Conservation (phyloP, 2,797 vertebrate genomes). For the Peromyscus nudipes region DNA sequence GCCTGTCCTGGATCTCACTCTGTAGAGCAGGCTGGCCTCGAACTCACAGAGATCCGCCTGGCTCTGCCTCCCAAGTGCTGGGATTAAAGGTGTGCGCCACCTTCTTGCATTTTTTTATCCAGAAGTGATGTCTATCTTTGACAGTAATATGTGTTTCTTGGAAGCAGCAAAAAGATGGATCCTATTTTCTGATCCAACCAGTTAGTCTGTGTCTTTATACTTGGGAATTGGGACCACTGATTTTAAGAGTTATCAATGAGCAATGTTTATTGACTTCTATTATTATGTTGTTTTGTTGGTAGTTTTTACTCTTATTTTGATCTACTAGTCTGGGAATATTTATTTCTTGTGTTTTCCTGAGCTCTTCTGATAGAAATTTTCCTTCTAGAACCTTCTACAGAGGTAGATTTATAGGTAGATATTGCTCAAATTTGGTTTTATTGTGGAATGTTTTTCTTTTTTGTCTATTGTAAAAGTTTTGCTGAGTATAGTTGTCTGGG, state of each 20-base stretch:
- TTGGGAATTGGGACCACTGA: background rate
- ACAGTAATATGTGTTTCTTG: background rate
- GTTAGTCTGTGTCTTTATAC: background rate
- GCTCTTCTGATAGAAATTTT: background rate
- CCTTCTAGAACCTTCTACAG: background rate
- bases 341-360: background rate
- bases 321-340: background rate
- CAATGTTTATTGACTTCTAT: background rate
- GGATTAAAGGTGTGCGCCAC: too few relatives aligned
- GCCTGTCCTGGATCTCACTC: too few relatives aligned
- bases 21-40: too few relatives aligned
- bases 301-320: background rate
- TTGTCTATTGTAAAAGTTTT: background rate
- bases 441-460: background rate
- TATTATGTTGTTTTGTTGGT: background rate
- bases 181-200: background rate
- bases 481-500: background rate
- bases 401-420: background rate
- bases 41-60: too few relatives aligned
- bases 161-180: background rate
- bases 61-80: too few relatives aligned
- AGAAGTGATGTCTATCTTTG: background rate
- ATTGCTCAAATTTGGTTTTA: background rate
- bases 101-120: background rate
- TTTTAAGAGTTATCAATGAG: background rate